Base-by-base conservation (phyloP, 2,797 vertebrate genomes). In the Nyctibius grandis region DNA sequence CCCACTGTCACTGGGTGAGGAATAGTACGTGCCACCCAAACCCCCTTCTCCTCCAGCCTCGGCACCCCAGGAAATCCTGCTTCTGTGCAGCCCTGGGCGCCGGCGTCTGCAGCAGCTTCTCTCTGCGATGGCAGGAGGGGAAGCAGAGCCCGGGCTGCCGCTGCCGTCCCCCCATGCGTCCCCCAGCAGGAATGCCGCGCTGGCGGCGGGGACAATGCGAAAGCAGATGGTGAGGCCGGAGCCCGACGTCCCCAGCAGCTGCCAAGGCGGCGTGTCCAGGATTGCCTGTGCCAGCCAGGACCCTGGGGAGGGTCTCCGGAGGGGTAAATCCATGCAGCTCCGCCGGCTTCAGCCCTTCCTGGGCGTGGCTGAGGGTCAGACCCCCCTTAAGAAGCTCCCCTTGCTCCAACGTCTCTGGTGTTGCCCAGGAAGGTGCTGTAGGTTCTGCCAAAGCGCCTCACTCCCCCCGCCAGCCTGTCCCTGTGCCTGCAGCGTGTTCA, bases 361-460 rank as follows among this genome's bases (percentile, higher is more conserved):
- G 0, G 5, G 53, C 36, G 23, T 3, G 57, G 54, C 17, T 26
- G 74, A 78, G 67, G 61, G 9, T 12, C 2, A 0, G 7, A 36
- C 0, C 33, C 10, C 16, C 31, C 26, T 15, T 38, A 9, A 9
- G 73, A 9, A 44, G 11, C 15, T 1, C 0, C 54, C 33, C 34
- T 28, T 36, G 76, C 53, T 28, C 64, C 4, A 15, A 8, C 2
- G 0, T 2, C 77, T 5, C 48, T 2, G 29, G 2, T 3, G 26
- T 8, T 16, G 9, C 38, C 15, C 36, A 19, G 64, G 76, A 53
- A 31, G 1, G 63, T 5, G 73, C 56, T 16, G 33, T 2, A 2
- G 65, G 42, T 1, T 1, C 12, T 65, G 15, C 54, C 34, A 5
- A 29, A 59, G 38, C 1, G 29, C 34, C 40, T 36, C 3, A 5